A percentile compares a stretch with the other conserved stretches of the same genome.
Evolutionary conservation across 2,113 vertebrate genomes (phyloP).

Genomic region (Myodes glareolus): DNA sequence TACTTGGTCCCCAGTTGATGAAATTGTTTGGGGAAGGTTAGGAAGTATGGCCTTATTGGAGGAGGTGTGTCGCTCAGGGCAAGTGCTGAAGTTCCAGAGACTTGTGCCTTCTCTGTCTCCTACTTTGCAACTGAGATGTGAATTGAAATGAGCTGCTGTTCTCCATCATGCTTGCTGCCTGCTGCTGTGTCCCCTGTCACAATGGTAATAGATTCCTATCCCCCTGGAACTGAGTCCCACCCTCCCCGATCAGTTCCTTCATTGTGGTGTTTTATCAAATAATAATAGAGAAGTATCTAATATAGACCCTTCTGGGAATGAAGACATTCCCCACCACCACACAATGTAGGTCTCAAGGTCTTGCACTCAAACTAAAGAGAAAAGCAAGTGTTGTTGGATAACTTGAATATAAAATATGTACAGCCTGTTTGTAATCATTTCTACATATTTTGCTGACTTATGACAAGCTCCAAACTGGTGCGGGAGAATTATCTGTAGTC

Average conservation of each 20-base stretch:
- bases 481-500: no score
- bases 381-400: constrained; percentile 31
- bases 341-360: neutral
- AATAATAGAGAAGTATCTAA: neutral
- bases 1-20: neutral
- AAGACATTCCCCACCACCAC: neutral
- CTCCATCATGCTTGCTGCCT: neutral
- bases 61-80: neutral
- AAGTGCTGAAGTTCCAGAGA: neutral
- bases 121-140: neutral
- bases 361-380: neutral
- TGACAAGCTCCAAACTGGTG: constrained; percentile 36
- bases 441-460: constrained; percentile 27
- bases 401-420: constrained; percentile 19
- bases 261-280: neutral
- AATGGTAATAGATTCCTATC: neutral
- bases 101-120: neutral
- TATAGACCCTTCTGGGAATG: neutral
- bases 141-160: neutral
- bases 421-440: constrained; percentile 37
- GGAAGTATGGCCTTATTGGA: neutral
- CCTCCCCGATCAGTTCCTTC: neutral
- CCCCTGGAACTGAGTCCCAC: neutral
- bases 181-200: neutral
- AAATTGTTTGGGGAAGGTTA: neutral